Base-by-base conservation (phyloP, 2,113 vertebrate species). In the Equus przewalskii region DNA sequence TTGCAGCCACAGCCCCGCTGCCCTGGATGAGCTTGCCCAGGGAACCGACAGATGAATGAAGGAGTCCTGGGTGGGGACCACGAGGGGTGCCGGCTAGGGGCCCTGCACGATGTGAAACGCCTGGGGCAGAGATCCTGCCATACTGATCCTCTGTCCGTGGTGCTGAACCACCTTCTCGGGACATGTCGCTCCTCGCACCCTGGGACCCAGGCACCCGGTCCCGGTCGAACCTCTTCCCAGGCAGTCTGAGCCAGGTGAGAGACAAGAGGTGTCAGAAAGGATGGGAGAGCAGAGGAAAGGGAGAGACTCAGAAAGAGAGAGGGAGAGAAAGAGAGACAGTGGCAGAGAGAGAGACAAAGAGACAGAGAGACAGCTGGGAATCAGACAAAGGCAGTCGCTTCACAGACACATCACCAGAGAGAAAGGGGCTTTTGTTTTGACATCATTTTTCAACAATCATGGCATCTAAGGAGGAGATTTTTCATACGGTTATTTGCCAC, bases 101-200 rank as follows among this genome's bases (percentile, higher is more conserved):
- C 64, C 15, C 78, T 24, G 8, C 22, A 11, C 5, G 78, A 49
- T n/a, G 28, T 24, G 10, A 81, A 69, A 18, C 2, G 9, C 24
- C 64, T 22, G 22, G 12, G 65, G 13, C 65, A 9, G 33, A 91
- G 15, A 16, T 7, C 30, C 69, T n/a, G 21, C 46, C 2, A 15
- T 49, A 1, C n/a, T 2, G 69, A 13, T 49, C n/a, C 92, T 65
- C 95, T 94, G 91, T 93, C 86, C 86, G 0, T 90, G 80, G 95
- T 96, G 56, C 95, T 94, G 92, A 94, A 86, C 13, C 44, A 6
- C 44, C 0, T 5, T 28, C 60, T 22, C 5, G 54, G 70, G 33
- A 62, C 60, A 62, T 5, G 7, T 14, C 24, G 6, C 81, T 60
- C n/a, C n/a, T 24, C 44, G 36, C 73, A 54, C 1, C 26, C 46